phyloP scores from a whole-genome alignment of 2,888 invertebrate genomes.

The Ashinkailepas kermadecensis region DNA sequence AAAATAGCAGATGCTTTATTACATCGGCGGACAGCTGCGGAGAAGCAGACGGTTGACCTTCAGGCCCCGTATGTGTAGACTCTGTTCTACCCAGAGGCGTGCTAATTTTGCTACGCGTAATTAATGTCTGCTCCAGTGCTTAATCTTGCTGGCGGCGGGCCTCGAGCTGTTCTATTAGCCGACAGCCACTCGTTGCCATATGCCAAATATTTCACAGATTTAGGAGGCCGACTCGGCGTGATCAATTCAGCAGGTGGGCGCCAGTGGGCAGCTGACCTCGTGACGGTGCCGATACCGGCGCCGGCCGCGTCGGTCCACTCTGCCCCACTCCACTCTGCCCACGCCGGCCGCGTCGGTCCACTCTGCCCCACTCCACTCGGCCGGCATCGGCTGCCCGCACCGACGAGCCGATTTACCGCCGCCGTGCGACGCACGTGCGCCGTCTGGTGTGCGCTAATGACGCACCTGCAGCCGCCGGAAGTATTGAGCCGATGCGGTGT shows the following conservation, averaged over 20 bases:
- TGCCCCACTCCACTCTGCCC: too few species aligned
- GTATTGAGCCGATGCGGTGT: background rate
- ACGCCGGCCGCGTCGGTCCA: too few species aligned
- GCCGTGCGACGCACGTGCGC: too few species aligned
- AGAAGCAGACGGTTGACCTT: background rate
- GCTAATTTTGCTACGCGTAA: background rate
- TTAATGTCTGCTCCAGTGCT: background rate
- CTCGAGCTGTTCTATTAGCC: background rate
- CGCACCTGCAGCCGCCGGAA: background rate
- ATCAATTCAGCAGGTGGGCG: too few species aligned
- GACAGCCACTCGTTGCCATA: background rate
- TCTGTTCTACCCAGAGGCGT: background rate
- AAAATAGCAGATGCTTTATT: too few species aligned
- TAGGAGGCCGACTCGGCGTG: background rate
- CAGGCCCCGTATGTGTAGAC: background rate
- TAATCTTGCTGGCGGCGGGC: background rate
- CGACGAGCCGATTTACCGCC: too few species aligned
- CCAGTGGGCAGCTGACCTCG: too few species aligned
- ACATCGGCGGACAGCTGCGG: background rate
- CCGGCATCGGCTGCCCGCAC: too few species aligned
- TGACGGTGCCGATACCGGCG: too few species aligned
- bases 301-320: too few species aligned
- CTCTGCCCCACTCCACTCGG: too few species aligned
- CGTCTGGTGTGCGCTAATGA: background rate
- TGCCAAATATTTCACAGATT: background rate